A percentile compares a stretch with the other conserved stretches of the same genome.
Evolutionary conservation across 2,888 invertebrate genomes (phyloP).

Genomic region (Hartigia nigra): DNA sequence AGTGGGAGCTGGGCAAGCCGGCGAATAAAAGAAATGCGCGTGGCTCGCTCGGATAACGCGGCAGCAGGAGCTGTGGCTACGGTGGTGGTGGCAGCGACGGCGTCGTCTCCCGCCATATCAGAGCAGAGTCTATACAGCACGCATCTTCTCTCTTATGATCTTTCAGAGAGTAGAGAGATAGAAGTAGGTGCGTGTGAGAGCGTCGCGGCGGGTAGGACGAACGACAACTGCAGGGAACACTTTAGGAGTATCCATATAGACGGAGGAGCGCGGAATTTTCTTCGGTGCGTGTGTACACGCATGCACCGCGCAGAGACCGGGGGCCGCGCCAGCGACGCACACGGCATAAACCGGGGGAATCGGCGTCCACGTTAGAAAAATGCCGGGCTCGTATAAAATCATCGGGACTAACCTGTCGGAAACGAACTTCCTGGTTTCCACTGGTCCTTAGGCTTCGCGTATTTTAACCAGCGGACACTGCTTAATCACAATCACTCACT

Average conservation of each 20-base stretch:
- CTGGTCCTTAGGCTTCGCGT: constrained; percentile 12
- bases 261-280: constrained; percentile 23
- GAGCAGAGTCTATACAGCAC: constrained; percentile 28
- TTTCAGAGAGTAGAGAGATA: neutral
- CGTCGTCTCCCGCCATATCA: constrained; percentile 54
- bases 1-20: neutral
- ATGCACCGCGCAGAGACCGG: constrained; percentile 22
- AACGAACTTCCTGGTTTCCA: constrained; percentile 17
- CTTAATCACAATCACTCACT: constrained; percentile 6
- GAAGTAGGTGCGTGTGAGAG: neutral
- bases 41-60: constrained; percentile 42
- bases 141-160: constrained; percentile 20
- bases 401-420: constrained; percentile 24
- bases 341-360: constrained; percentile 14
- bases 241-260: constrained; percentile 2
- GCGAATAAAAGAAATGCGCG: constrained; percentile 33
- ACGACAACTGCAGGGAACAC: neutral
- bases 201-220: neutral
- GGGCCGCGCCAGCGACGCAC: constrained; percentile 39
- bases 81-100: neutral
- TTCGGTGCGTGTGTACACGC: constrained; percentile 22
- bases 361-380: neutral
- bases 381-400: neutral
- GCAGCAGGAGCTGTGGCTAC: constrained; percentile 11
- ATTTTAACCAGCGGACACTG: constrained; percentile 1